Evolutionary conservation across 2,797 vertebrate species (phyloP).

Genomic region (Mycteria americana): DNA sequence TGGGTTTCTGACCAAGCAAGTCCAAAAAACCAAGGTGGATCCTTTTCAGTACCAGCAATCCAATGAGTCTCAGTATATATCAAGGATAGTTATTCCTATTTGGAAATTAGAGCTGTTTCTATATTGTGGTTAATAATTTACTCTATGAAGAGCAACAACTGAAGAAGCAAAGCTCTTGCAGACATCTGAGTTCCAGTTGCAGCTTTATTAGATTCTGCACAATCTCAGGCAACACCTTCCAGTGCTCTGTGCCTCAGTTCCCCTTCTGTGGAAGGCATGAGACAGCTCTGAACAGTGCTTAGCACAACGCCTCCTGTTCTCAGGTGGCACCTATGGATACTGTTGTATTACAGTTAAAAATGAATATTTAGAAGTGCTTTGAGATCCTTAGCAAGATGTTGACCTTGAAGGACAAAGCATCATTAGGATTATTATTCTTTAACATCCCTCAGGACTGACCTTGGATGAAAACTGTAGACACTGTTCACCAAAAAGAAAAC

Average conservation of each 20-base stretch:
- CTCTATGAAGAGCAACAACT: neutral
- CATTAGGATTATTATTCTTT: constrained; percentile 37
- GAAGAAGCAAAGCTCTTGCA: neutral
- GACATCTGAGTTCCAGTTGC: neutral
- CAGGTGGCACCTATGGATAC: neutral
- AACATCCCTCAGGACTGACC: constrained; percentile 16
- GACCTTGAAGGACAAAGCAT: constrained; percentile 7
- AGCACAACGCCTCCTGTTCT: neutral
- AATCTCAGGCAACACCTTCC: neutral
- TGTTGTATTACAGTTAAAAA: neutral
- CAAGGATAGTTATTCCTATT: neutral
- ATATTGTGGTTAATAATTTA: neutral
- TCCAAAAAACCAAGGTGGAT: neutral
- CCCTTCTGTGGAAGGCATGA: neutral
- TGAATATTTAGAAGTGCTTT: neutral
- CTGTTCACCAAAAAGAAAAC: constrained; percentile 54
- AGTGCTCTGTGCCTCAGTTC: neutral
- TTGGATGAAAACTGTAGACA: constrained; percentile 45
- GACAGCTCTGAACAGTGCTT: neutral
- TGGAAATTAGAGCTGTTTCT: neutral
- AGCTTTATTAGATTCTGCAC: neutral
- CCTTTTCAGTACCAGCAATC: neutral
- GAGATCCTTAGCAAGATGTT: constrained; percentile 1
- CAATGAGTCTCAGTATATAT: neutral
- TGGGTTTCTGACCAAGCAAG: neutral